A percentile compares a stretch with the other conserved stretches of the same genome.
Evolutionary conservation across 2,797 vertebrate genomes (phyloP).

Genomic region (Ptychadena robeensis): DNA sequence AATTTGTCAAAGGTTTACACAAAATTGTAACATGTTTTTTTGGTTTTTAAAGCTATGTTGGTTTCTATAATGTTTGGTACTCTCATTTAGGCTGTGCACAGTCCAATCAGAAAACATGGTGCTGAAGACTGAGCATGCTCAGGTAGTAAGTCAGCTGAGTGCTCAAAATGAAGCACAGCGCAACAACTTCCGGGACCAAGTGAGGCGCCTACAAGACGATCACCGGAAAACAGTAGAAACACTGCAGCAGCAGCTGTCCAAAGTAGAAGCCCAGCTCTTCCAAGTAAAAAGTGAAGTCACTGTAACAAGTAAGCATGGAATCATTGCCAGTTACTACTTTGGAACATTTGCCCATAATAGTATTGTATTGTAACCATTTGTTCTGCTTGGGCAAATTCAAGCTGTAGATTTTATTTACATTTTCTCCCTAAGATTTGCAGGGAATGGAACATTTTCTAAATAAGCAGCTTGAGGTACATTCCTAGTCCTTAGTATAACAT

Average conservation of each 20-base stretch:
- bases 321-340: not conserved
- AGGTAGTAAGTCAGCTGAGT: slow-evolving; percentile 80
- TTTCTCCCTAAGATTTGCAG: too few species aligned
- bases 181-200: slow-evolving; percentile 86
- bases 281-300: slow-evolving; percentile 82
- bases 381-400: too few species aligned
- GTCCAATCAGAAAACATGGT: slow-evolving; percentile 87
- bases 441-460: too few species aligned
- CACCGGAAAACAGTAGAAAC: slow-evolving; percentile 89
- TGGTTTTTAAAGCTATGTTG: too few species aligned
- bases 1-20: too few species aligned
- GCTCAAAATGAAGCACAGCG: slow-evolving; percentile 85
- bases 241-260: slow-evolving; percentile 86
- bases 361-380: too few species aligned
- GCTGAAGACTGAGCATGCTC: slow-evolving; percentile 85
- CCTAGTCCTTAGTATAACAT: too few species aligned
- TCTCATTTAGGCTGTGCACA: slow-evolving; percentile 77
- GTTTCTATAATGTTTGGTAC: not conserved
- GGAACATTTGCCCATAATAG: too few species aligned
- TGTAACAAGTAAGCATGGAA: slow-evolving; percentile 76
- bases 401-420: too few species aligned
- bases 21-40: too few species aligned
- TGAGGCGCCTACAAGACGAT: slow-evolving; percentile 89
- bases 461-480: too few species aligned
- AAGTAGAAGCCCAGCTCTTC: slow-evolving; percentile 89